Evolutionary conservation across 2,113 vertebrate species (phyloP).

Genomic region (Ramphastos sulfuratus): DNA sequence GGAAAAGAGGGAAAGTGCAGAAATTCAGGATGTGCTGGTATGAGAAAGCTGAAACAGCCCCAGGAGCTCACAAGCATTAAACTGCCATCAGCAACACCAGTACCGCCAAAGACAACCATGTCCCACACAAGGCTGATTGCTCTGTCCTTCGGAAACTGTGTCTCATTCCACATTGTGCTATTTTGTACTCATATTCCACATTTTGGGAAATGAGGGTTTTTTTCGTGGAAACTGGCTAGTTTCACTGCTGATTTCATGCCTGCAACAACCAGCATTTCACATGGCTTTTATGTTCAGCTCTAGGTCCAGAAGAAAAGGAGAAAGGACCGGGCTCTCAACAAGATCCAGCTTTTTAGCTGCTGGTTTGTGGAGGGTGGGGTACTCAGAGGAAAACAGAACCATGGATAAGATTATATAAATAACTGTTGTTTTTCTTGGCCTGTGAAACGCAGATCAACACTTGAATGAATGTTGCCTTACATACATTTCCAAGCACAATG

Average conservation of each 20-base stretch:
- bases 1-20: background rate
- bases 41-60: background rate
- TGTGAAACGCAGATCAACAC: constrained; percentile 75
- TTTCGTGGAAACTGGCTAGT: background rate
- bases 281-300: background rate
- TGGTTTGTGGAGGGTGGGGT: constrained; percentile 72
- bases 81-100: background rate
- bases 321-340: constrained; percentile 48
- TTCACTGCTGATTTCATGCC: constrained; percentile 14
- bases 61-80: background rate
- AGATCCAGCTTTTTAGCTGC: constrained; percentile 66
- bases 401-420: constrained; percentile 82
- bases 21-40: background rate
- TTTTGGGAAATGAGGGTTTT: background rate
- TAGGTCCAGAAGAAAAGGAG: constrained; percentile 4
- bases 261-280: constrained; percentile 24
- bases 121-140: fast-evolving
- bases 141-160: background rate
- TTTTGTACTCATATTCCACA: background rate
- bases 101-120: background rate
- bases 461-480: constrained; percentile 83
- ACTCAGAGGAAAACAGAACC: constrained; percentile 78
- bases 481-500: constrained; percentile 78
- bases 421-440: constrained; percentile 81
- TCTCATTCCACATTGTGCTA: background rate